phyloP scores from a whole-genome alignment of 23 tunicate genomes.

The Aplidium turbinatum region DNA sequence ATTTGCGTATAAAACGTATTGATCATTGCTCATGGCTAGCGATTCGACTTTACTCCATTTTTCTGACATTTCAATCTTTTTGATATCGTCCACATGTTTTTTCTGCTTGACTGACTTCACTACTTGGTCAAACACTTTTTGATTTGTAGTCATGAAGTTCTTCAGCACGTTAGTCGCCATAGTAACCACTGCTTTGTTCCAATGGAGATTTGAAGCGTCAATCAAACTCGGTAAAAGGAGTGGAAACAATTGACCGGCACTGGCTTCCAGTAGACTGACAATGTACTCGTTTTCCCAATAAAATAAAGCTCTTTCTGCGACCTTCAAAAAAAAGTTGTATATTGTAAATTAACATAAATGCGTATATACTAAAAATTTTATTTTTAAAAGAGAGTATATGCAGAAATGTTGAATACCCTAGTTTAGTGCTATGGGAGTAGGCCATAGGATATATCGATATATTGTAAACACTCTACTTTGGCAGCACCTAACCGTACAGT shows the following conservation, averaged over 20 bases:
- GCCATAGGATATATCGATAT: too few species aligned
- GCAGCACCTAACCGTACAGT: too few species aligned
- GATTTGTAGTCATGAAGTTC: conserved; percentile 63
- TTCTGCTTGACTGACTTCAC: conserved; percentile 21
- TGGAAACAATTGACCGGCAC: conserved; percentile 28
- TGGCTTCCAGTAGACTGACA: conserved; percentile 51
- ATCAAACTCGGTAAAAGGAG: conserved; percentile 26
- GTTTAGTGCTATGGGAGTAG: too few species aligned
- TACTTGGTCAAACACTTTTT: conserved; percentile 34
- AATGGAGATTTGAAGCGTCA: conserved; percentile 44
- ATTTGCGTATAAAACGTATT: too few species aligned
- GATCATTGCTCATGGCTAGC: conserved; percentile 2
- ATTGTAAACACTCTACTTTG: too few species aligned
- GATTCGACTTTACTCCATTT: conserved; percentile 10
- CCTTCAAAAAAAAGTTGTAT: conserved; percentile 18
- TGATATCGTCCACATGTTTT: conserved; percentile 13
- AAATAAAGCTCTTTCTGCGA: conserved; percentile 66
- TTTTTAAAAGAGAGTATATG: too few species aligned
- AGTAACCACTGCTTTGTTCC: conserved; percentile 58
- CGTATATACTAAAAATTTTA: too few species aligned
- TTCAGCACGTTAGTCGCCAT: conserved; percentile 56
- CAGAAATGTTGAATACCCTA: too few species aligned
- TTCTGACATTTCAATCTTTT: not conserved
- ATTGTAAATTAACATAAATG: too few species aligned
- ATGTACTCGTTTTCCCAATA: conserved; percentile 95